These are phyloP conservation scores for Zosterops borbonicus DNA, from an alignment of 2,113 vertebrate species.

Conservation along the genomic window DNA sequence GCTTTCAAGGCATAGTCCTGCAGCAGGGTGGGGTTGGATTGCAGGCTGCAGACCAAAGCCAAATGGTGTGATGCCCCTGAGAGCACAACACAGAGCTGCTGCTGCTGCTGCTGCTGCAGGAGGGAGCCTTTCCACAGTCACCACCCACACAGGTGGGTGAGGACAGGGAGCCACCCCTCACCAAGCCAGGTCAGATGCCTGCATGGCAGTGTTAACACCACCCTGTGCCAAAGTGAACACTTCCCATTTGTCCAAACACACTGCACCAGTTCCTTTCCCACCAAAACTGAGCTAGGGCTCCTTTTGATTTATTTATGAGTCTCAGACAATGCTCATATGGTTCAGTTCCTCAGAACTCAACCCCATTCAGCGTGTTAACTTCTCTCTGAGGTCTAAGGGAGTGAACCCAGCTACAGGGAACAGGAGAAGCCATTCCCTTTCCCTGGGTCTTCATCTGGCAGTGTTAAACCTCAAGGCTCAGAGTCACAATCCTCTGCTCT, in stretches of 20 bases:
- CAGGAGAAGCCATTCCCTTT: neutral
- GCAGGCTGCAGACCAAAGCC: neutral
- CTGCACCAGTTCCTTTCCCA: neutral
- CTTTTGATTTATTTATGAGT: neutral
- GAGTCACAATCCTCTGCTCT: neutral
- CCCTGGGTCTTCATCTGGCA: neutral
- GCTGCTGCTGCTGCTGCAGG: neutral
- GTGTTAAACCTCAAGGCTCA: neutral
- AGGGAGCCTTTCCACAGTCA: neutral
- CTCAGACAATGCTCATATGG: neutral
- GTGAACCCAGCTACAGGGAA: neutral
- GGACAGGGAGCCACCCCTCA: neutral
- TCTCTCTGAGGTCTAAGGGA: neutral
- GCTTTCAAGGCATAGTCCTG: neutral
- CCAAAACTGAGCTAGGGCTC: neutral
- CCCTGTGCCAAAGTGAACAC: neutral
- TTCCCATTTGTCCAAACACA: neutral
- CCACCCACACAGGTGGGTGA: neutral
- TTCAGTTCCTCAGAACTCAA: neutral
- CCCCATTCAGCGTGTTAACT: neutral
- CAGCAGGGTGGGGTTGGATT: neutral
- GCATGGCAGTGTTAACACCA: accelerated
- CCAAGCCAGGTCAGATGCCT: neutral
- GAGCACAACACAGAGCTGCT: neutral
- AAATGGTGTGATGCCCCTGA: accelerated